Base-by-base conservation (phyloP, 1,140 invertebrate genomes). In the Bombus sibiricus region DNA sequence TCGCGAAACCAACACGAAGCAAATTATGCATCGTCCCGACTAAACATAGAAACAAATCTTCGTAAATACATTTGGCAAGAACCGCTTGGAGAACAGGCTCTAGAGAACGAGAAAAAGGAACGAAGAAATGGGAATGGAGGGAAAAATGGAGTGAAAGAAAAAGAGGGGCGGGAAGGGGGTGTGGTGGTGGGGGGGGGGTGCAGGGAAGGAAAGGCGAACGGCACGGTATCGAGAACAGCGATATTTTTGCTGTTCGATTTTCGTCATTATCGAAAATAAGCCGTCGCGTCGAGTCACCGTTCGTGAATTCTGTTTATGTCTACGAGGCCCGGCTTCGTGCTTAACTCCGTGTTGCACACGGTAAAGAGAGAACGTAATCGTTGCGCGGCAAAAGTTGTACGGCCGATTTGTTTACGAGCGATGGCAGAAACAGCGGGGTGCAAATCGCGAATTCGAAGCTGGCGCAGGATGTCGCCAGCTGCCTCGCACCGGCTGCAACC, bases 201-300 rank as follows among this genome's bases (percentile, higher is more conserved):
- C 25, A 32, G 15, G 5, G 3, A 13, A 28, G 32, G 4, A 22
- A 43, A 39, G 28, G 59, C 22, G 13, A 15, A 57, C 39, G 43
- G n/a, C 8, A 53, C 41, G 57, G 66, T 71, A 80, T 85, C 47
- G 66, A 10, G 32, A 57, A 18, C 77, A 80, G 72, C 76, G 85
- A 89, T 89, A 81, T 89, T 89, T 53, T 53, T 53, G 47, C 47
- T 53, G 47, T 53, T 53, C 47, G 47, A 53, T 53, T 53, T 79
- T 79, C 75, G 79, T 89, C 84, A 69, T 68, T 86, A 81, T 89
- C 85, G 78, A 86, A 89, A 89, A 89, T 89, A 86, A 89, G 68
- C 76, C 77, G 69, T 37, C 32, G 37, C 43, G 73, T 69, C 74
- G 66, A 68, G 47, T 85, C 79, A 47, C 68, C 79, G 73, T 80